Evolutionary conservation across 2,888 invertebrate species (phyloP), one percentile per base, ranked within the genome.

Genomic region (Acheta domesticus): DNA sequence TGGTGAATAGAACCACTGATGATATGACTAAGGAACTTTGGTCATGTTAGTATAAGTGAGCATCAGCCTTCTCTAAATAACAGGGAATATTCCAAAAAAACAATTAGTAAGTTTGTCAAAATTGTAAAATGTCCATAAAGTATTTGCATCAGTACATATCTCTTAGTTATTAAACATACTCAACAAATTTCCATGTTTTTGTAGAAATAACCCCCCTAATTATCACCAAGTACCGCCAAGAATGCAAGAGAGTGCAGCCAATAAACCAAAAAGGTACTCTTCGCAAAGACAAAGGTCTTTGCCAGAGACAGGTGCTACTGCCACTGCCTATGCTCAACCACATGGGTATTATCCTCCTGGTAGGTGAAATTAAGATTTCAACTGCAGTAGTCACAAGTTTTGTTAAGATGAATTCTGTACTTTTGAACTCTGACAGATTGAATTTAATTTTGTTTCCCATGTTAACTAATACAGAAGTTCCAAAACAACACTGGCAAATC

Each of bases 181-280:
- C 14, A 62, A 14, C 11, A 1, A 19, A 62, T 19, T 62, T 14
- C 62, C 16, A 62, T 62, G 14, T 62, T 62, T n/a, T 62, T 62
- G 62, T 62, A 19, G 62, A 19, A n/a, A 62, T 19, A 62, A 62
- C n/a, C n/a, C 62, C 14, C 14, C 14, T 62, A 62, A n/a, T n/a
- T 62, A 62, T 16, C 79, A 79, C 19, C 50, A 77, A 3, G 82
- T 81, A 12, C 84, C 84, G 8, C 84, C 85, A 11, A 82, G 85
- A 73, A 81, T 84, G 77, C 84, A 84, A 76, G 81, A 79, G 21
- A 79, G 78, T 20, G 84, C 87, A 79, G 86, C 86, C 50, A 88
- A 86, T 80, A 87, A 90, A 82, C 90, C 92, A 12, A 93, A 93
- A 84, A 88, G 93, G 48, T 93, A 93, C 85, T 93, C 93, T 4